Evolutionary conservation across 2,113 vertebrate species (phyloP).

Genomic region (Forbesichthys papilliferus): DNA sequence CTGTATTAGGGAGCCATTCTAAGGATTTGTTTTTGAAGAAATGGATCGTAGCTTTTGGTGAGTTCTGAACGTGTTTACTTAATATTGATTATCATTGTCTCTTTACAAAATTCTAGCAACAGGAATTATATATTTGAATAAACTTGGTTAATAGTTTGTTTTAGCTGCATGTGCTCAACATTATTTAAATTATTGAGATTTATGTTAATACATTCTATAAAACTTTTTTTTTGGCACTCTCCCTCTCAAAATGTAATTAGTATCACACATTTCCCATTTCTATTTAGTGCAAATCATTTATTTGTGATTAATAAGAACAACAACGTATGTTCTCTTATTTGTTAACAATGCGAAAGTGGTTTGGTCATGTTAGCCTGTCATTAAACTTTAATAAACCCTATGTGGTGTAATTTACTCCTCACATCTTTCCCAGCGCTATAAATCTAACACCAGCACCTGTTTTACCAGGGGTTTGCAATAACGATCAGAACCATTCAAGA

Average conservation of each 20-base stretch:
- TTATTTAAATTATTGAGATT: background rate
- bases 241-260: background rate
- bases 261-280: background rate
- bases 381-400: conserved; percentile 73
- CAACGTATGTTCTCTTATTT: conserved; percentile 15
- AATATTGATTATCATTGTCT: background rate
- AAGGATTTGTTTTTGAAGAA: conserved; percentile 17
- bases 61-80: conserved; percentile 36
- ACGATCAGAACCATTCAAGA: conserved; percentile 13
- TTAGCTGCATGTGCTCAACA: background rate
- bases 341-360: conserved; percentile 51
- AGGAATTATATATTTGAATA: background rate
- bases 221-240: background rate
- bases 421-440: conserved; percentile 21
- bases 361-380: conserved; percentile 62
- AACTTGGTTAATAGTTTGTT: background rate
- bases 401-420: conserved; percentile 59
- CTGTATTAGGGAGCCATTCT: conserved; percentile 24
- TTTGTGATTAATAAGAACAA: background rate
- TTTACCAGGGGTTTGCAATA: conserved; percentile 21
- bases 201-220: background rate
- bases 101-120: background rate
- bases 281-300: background rate
- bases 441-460: background rate
- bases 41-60: conserved; percentile 40